phyloP scores from a whole-genome alignment of 1,140 invertebrate genomes.

The Capitella teleta region DNA sequence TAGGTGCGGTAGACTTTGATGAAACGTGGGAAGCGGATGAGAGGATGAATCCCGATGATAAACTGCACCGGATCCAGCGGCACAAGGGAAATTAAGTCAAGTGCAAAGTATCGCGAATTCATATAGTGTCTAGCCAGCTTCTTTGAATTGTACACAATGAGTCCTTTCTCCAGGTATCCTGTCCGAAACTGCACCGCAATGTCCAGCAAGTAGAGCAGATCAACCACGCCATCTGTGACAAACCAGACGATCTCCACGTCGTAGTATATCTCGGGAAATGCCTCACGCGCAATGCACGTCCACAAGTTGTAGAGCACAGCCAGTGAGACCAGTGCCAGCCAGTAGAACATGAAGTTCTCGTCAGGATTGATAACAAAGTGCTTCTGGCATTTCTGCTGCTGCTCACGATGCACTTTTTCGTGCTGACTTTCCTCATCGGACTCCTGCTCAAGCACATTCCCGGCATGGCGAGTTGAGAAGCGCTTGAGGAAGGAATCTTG shows the following conservation, averaged over 20 bases:
- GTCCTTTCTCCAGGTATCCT: conserved; percentile 87
- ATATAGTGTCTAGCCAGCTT: conserved; percentile 83
- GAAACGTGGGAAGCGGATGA: conserved; percentile 46
- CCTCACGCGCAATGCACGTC: conserved; percentile 87
- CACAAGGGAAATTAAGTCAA: conserved; percentile 70
- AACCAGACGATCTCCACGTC: conserved; percentile 58
- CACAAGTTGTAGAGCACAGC: conserved; percentile 91
- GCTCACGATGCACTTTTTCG: too few species aligned
- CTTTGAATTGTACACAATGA: conserved; percentile 82
- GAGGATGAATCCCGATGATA: conserved; percentile 28
- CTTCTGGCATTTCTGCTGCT: too few species aligned
- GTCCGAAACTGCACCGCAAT: conserved; percentile 82
- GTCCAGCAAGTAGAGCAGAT: conserved; percentile 75
- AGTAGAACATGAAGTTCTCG: conserved; percentile 89
- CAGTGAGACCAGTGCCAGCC: conserved; percentile 75
- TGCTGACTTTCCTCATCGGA: too few species aligned
- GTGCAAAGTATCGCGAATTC: conserved; percentile 68
- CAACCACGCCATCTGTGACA: conserved; percentile 67
- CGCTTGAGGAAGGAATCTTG: too few species aligned
- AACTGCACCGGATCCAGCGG: conserved; percentile 75
- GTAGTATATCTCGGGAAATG: conserved; percentile 63
- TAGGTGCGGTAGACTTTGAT: conserved; percentile 75
- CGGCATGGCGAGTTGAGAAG: too few species aligned
- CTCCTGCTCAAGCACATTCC: too few species aligned
- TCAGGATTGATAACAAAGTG: conserved; percentile 93